A percentile compares a stretch with the other conserved stretches of the same genome.
phyloP scores from a whole-genome alignment of 2,113 vertebrate genomes.

The Rousettus leschenaultii region DNA sequence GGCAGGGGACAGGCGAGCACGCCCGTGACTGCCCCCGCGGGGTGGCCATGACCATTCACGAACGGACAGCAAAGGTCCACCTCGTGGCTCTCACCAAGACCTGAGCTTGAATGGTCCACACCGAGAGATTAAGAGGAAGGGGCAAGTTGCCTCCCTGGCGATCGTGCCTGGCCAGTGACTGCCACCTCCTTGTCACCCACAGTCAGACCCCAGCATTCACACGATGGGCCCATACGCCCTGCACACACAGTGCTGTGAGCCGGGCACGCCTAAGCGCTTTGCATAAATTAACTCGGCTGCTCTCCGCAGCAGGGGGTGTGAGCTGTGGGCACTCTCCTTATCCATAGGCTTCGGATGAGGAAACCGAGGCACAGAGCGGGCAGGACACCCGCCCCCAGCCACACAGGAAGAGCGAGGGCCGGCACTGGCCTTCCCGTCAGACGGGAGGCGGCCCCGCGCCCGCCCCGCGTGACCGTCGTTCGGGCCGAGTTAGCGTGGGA shows the following conservation, averaged over 20 bases:
- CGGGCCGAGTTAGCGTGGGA: rapidly evolving
- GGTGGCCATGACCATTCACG: neutral
- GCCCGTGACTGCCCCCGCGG: rapidly evolving
- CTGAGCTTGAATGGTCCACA: neutral
- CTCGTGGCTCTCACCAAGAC: neutral
- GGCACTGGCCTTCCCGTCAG: rapidly evolving
- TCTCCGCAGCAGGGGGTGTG: neutral
- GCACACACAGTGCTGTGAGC: rapidly evolving
- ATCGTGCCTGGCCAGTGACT: neutral
- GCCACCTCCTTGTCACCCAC: neutral
- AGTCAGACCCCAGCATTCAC: neutral
- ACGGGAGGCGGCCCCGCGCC: rapidly evolving
- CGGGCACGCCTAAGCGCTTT: too few relatives aligned
- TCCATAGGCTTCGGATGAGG: neutral
- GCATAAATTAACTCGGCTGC: rapidly evolving
- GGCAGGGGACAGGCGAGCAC: rapidly evolving
- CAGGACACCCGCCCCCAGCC: rapidly evolving
- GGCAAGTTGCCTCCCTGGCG: rapidly evolving
- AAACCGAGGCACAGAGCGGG: neutral
- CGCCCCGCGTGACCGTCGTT: rapidly evolving
- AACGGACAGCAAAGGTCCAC: neutral
- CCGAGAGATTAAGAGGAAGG: neutral
- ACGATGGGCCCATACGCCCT: rapidly evolving
- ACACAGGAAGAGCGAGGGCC: neutral
- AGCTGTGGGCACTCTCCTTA: rapidly evolving